Base-by-base conservation (phyloP, 2,888 invertebrate species). In the Tineola bisselliella region DNA sequence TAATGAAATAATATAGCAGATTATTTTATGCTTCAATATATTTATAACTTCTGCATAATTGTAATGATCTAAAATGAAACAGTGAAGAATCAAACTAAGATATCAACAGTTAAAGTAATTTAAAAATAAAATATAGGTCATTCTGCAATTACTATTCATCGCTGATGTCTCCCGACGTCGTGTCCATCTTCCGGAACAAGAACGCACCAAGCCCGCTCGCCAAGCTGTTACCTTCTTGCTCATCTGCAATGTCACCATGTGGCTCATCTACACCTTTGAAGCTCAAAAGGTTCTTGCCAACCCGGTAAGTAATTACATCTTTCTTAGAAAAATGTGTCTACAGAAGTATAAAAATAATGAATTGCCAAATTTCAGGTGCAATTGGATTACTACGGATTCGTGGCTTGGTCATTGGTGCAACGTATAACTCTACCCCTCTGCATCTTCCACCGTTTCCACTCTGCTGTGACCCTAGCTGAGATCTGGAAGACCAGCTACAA, bases 401-500 rank as follows among this genome's bases (percentile, higher is more conserved):
- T 96, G 64, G 93, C 97, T 65, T 98, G 97, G 97, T 93, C 96
- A 61, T 91, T 97, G 67, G 94, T 97, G 58, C 95, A 96, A 80
- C 94, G 97, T 71, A 91, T 97, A 72, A 96, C 96, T 68, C 89
- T 97, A 66, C 98, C 98, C 44, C 90, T 98, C 67, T 96, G 96
- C 89, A 97, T 97, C 77, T 97, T 97, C 91, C 97, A 97, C 84
- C 93, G 97, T 69, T 97, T 97, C 91, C 96, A 97, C 81, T 96
- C 96, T 63, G 95, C 96, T 30, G 96, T 97, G 33, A 95, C 96
- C 87, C 91, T 97, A 67, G 96, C 96, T 66, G 96, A 97, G 88
- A 95, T 97, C 69, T 97, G 97, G 97, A 97, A 97, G 88, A 96
- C 95, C 69, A 95, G 94, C 82, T 96, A 96, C 90, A 95, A 95